These are phyloP conservation scores for Varecia variegata DNA, from an alignment of 2,797 vertebrate species.

Conservation along the genomic window DNA sequence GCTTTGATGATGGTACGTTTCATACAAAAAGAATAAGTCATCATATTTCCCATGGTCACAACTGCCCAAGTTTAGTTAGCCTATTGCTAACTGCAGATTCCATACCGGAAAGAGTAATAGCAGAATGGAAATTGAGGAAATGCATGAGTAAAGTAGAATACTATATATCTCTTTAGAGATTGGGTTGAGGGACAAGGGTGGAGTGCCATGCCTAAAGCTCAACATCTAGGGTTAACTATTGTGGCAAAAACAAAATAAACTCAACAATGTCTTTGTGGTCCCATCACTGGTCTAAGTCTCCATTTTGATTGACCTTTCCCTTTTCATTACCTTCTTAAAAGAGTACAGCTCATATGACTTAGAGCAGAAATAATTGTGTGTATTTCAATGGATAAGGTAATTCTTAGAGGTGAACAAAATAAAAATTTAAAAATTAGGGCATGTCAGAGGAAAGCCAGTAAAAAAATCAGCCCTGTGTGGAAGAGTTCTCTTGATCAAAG, in stretches of 20 bases:
- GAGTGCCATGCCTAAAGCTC: neutral
- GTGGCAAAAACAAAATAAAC: neutral
- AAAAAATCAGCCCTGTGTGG: neutral
- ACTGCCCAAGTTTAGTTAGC: neutral
- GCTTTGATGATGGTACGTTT: neutral
- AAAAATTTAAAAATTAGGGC: neutral
- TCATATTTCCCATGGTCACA: neutral
- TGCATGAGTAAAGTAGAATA: neutral
- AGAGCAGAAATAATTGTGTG: neutral
- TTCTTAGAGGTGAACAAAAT: slow-evolving; percentile 22
- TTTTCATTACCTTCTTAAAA: slow-evolving; percentile 9
- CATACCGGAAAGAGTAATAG: neutral
- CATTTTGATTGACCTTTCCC: neutral
- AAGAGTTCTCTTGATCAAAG: slow-evolving; percentile 27
- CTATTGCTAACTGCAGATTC: neutral
- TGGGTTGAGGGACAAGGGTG: neutral
- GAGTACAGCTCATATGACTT: neutral
- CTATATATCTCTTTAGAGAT: neutral
- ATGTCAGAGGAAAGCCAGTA: neutral
- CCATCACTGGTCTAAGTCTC: neutral
- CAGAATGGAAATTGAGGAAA: neutral
- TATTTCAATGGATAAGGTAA: neutral
- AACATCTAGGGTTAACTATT: neutral
- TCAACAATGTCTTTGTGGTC: neutral
- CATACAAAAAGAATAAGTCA: neutral